Conservation (phyloP, 2,113 vertebrate species). For the Catharus minimus region DNA sequence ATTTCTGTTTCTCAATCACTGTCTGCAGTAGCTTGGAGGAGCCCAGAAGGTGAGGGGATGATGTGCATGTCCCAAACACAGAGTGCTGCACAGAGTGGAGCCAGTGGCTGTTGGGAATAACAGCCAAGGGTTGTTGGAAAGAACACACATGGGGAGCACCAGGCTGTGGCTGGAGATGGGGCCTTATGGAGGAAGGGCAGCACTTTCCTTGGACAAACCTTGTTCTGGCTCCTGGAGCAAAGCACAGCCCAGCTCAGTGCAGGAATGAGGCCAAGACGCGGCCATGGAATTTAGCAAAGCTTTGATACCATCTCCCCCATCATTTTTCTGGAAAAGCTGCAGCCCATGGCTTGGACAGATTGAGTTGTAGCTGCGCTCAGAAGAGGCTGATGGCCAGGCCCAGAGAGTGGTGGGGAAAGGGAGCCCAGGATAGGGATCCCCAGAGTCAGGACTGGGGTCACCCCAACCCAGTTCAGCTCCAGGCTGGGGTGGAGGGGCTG, state of each 20-base stretch:
- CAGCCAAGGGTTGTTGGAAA: not conserved
- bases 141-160: not conserved
- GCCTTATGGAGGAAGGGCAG: accelerated
- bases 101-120: too few relatives aligned
- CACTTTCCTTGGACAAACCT: not conserved
- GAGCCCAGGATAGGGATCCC: not conserved
- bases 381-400: not conserved
- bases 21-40: not conserved
- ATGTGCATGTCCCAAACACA: not conserved
- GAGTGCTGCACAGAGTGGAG: not conserved
- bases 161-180: not conserved
- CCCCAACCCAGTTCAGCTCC: not conserved
- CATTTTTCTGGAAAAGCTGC: not conserved
- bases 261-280: not conserved
- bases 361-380: not conserved
- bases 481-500: not conserved
- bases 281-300: not conserved
- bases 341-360: not conserved
- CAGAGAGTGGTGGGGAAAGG: not conserved
- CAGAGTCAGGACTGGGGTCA: not conserved
- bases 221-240: not conserved
- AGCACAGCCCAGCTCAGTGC: accelerated
- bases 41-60: not conserved
- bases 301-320: accelerated
- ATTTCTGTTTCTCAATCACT: accelerated